Evolutionary conservation across 2,797 vertebrate genomes (phyloP), one percentile per base, ranked within the genome.

Genomic region (Propithecus perrieri): DNA sequence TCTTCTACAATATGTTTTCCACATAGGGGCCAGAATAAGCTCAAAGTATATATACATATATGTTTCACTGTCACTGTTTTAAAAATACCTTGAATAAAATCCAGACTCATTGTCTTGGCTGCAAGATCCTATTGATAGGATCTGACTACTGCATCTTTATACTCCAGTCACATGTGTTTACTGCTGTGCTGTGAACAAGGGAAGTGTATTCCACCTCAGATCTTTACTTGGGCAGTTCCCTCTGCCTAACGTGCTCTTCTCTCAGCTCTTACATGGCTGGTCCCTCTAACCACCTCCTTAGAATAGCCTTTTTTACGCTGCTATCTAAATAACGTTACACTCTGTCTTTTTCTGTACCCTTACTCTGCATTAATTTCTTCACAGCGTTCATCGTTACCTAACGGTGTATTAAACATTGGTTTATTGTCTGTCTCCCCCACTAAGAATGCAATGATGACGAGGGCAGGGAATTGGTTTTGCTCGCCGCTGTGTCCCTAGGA

Each of bases 321-420:
- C 13, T 83, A 2, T 69, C 17, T 72, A 84, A 78, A 22, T 89
- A 87, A 83, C 5, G 78, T 57, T 46, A 76, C 5, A 26, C 22
- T 12, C 35, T 96, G 20, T 78, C 48, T 22, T 81, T 81, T 75
- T 88, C 50, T 65, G 4, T 76, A 50, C 7, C 5, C 30, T 92
- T 86, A 50, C 11, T 89, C 79, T 89, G 15, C 41, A 80, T 92
- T 71, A 57, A 95, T 71, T 88, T 95, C 50, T 91, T 88, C 78
- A 57, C 11, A 38, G 46, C 13, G 76, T 81, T 95, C 13, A 38
- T 89, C 46, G 26, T 24, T 41, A 59, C 53, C 15, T 20, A 76
- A 30, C n/a, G 43, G n/a, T 38, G 4, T 78, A 43, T n/a, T 90
- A 38, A 46, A 35, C 15, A 55, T 63, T 57, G 57, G 33, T 92